Base-by-base conservation (phyloP, 2,888 invertebrate genomes). In the Drosophila greeni region DNA sequence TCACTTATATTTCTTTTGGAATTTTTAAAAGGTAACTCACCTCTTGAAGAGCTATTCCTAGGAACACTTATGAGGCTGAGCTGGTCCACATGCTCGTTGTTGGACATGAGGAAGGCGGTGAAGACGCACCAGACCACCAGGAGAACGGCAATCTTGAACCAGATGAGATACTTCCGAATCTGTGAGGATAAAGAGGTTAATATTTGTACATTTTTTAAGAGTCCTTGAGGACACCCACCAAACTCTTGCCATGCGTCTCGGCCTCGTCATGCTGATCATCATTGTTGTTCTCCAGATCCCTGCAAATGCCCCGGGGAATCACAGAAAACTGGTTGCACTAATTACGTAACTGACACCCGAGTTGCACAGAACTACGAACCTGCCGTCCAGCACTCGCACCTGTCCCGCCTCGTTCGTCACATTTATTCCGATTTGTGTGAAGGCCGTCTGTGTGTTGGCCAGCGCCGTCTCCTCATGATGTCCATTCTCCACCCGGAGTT, bases 111-210 rank as follows among this genome's bases (percentile, higher is more conserved):
- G 9, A 92, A 91, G 5, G 91, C 90, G 0, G 94, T 93, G 85
- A 94, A 94, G 72, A 92, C 89, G 1, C 92, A 75, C 95, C 95
- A 95, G 51, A 92, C 91, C 0, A 89, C 88, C 3, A 92, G 86
- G 0, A 94, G 89, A 1, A 92, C 71, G 0, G 89, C 85, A 78
- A 94, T 91, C 76, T 89, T 89, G 16, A 87, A 75, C 87, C 87
- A 88, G 45, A 86, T 86, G 20, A 88, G 76, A 84, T 85, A 86
- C 61, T 86, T 86, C 65, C 82, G 85, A 23, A 80, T 34, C 87
- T 88, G 61, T 7, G 36, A 39, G 6, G 8, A 18, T 59, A 59
- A 9, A 5, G 12, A 0, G 1, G 2, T 37, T 14, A 29, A 5
- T 5, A 18, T 29, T 5, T 12, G 0, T 2, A 14, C 6, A 2